Percentiles rank a stretch among this genome's conserved stretches.
phyloP scores from a whole-genome alignment of 2,797 vertebrate genomes.

The Strix occidentalis region DNA sequence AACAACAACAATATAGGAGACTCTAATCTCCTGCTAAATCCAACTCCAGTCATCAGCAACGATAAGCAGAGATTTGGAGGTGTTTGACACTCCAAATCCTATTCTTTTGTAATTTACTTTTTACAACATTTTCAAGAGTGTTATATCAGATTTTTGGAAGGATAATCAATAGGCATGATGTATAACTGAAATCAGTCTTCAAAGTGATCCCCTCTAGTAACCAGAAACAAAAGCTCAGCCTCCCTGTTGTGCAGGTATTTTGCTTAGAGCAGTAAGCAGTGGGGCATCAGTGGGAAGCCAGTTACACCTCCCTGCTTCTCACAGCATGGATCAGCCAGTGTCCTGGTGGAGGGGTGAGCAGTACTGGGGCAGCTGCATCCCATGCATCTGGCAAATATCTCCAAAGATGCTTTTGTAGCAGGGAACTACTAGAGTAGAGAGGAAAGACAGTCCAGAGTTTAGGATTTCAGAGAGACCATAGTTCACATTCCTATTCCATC shows the following conservation, averaged over 20 bases:
- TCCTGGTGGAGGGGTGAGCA: not conserved
- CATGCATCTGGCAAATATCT: constrained; percentile 21
- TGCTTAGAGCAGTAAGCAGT: constrained; percentile 47
- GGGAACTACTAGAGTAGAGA: not conserved
- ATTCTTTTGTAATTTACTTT: constrained; percentile 69
- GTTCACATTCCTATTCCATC: not conserved
- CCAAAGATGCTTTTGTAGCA: constrained; percentile 14
- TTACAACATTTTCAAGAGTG: constrained; percentile 59
- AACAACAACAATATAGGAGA: constrained; percentile 73
- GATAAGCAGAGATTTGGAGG: constrained; percentile 72
- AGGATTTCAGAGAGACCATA: not conserved
- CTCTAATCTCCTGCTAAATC: constrained; percentile 68
- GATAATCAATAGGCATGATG: constrained; percentile 62
- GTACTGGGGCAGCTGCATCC: not conserved
- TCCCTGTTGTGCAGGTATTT: constrained; percentile 55
- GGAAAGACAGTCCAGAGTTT: not conserved
- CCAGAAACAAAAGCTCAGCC: constrained; percentile 54
- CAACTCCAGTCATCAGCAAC: constrained; percentile 66
- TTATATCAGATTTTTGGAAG: constrained; percentile 69
- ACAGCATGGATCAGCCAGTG: not conserved
- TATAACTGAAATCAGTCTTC: constrained; percentile 65
- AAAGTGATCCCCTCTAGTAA: constrained; percentile 63
- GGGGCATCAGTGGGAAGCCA: constrained; percentile 32
- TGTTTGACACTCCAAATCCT: constrained; percentile 54
- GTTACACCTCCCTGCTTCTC: constrained; percentile 48